A percentile compares a stretch with the other conserved stretches of the same genome.
phyloP scores from a whole-genome alignment of 2,888 invertebrate species.

The Spisula subtruncata region DNA sequence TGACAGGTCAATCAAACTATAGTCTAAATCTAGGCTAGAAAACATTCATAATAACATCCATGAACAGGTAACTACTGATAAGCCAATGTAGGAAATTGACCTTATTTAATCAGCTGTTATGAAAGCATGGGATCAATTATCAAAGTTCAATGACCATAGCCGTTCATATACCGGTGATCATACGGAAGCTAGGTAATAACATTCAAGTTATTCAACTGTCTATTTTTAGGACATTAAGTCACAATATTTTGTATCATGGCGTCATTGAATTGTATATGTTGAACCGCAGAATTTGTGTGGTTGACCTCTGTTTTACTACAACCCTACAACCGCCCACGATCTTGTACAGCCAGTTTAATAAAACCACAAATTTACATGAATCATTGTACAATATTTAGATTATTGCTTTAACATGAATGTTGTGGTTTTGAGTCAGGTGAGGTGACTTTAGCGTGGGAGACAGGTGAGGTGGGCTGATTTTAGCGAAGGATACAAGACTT shows the following conservation, averaged over 20 bases:
- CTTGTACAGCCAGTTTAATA: neutral
- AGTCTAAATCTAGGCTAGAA: neutral
- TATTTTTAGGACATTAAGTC: conserved; percentile 2
- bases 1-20: too few species aligned
- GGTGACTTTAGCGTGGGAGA: neutral
- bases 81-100: neutral
- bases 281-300: too few species aligned
- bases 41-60: neutral
- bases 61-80: neutral
- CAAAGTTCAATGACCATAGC: neutral
- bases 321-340: neutral
- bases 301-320: neutral
- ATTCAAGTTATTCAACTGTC: conserved; percentile 4
- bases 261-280: too few species aligned
- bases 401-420: neutral
- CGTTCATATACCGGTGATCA: too few species aligned
- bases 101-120: neutral
- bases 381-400: neutral
- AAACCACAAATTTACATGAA: neutral
- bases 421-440: neutral
- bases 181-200: neutral
- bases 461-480: neutral
- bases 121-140: neutral
- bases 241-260: neutral
- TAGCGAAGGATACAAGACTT: neutral